phyloP scores from a whole-genome alignment of 2,797 vertebrate genomes.

The Aeoliscus strigatus region DNA sequence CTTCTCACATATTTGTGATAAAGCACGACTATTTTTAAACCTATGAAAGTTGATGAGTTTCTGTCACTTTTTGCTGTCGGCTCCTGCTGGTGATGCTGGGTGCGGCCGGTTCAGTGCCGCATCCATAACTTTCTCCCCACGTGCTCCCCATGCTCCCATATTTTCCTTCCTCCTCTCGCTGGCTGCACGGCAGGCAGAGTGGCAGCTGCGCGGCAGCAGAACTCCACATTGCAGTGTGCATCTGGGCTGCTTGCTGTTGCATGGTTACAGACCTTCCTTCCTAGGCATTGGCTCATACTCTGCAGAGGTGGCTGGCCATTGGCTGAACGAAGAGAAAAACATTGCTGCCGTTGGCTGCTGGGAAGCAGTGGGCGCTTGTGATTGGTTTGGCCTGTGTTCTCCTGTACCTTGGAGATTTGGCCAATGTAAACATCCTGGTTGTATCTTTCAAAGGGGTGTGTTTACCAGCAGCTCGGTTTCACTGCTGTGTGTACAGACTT shows the following conservation, averaged over 20 bases:
- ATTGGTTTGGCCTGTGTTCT: constrained; percentile 59
- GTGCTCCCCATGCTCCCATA: constrained; percentile 69
- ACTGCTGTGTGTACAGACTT: constrained; percentile 34
- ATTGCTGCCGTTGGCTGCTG: constrained; percentile 52
- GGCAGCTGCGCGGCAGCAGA: constrained; percentile 49
- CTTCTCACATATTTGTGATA: too few relatives aligned
- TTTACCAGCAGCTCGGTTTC: constrained; percentile 53
- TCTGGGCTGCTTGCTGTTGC: constrained; percentile 68
- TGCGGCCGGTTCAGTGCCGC: constrained; percentile 57
- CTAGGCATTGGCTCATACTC: constrained; percentile 58
- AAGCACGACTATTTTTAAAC: too few relatives aligned
- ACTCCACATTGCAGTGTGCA: constrained; percentile 41
- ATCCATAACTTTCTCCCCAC: constrained; percentile 72
- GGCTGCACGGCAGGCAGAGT: constrained; percentile 30
- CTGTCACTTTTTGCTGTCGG: background rate
- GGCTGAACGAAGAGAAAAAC: constrained; percentile 43
- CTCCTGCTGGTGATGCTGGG: constrained; percentile 53
- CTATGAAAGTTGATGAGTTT: too few relatives aligned
- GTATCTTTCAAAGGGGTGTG: constrained; percentile 69
- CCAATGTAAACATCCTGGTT: constrained; percentile 69
- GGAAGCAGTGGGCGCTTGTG: constrained; percentile 13
- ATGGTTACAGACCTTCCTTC: constrained; percentile 73
- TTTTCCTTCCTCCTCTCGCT: constrained; percentile 52
- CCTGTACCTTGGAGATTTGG: constrained; percentile 61
- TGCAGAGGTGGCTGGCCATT: constrained; percentile 46